Base-by-base conservation (phyloP, 2,113 vertebrate genomes). In the Dasyprocta punctata region DNA sequence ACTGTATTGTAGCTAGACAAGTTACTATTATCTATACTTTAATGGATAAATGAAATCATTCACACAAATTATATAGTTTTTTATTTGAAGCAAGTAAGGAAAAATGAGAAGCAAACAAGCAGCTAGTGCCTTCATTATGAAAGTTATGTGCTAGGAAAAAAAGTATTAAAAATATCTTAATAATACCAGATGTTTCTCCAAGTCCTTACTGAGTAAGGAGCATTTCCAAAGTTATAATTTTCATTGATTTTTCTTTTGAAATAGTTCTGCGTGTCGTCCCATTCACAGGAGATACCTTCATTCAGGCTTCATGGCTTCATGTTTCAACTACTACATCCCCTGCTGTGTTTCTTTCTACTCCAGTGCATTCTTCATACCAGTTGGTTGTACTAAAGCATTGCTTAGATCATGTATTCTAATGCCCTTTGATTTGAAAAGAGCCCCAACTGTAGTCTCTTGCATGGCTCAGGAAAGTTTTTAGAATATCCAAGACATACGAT, bases 241-340 rank as follows among this genome's bases (percentile, higher is more conserved):
- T 41, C 86, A 78, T 56, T 36, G 60, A 60, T 52, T 96, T 80
- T 86, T 60, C 75, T 84, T 87, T 41, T 71, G 73, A 92, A 93
- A 90, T 41, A 30, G 60, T 84, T 16, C 14, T n/a, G 36, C 65
- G 69, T 41, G 17, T 73, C 71, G 61, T 67, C 52, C 22, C 49
- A 11, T 17, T 56, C 58, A 77, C 44, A 49, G 30, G 47, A 52
- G 44, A 9, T 22, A 0, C 30, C 54, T 81, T 30, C 38, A 0
- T 54, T 22, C 44, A 24, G 14, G 33, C 36, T 41, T 36, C 33
- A 0, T 33, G 52, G 36, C 22, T 86, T 87, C 63, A 0, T 36
- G 22, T 92, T 78, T 94, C 58, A 7, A 0, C 52, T 38, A 0
- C 60, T 2, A 0, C 28, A 75, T 30, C n/a, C 61, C 36, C 60